These are phyloP conservation scores for Vicugna pacos DNA, from an alignment of 2,113 vertebrate species.

Conservation along the genomic window DNA sequence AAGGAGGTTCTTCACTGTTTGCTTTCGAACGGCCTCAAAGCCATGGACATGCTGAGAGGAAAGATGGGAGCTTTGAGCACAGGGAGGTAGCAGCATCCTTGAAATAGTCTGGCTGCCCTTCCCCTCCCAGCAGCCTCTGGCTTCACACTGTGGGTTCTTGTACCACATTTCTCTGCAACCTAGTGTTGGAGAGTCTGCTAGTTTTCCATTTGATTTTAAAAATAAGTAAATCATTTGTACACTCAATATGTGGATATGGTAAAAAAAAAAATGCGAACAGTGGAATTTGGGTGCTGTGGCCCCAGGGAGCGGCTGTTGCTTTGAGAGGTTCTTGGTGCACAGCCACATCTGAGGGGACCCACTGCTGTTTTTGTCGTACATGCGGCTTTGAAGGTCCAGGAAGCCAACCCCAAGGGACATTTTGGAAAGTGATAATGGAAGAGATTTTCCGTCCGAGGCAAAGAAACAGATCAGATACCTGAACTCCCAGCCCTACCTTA, in stretches of 20 bases:
- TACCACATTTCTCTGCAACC: neutral
- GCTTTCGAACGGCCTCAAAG: neutral
- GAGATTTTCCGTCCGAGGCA: neutral
- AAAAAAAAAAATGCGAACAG: neutral
- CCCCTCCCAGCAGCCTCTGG: neutral
- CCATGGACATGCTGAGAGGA: neutral
- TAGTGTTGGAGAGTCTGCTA: neutral
- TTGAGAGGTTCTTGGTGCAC: neutral
- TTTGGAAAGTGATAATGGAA: neutral
- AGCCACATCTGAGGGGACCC: accelerated
- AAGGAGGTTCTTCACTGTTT: neutral
- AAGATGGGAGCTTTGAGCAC: neutral
- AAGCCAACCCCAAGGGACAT: neutral
- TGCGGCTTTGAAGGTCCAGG: neutral
- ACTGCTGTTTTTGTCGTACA: neutral
- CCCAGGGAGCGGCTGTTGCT: neutral
- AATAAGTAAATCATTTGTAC: neutral
- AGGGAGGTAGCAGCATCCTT: neutral
- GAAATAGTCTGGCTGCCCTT: no score
- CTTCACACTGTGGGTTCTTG: no score
- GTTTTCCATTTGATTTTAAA: neutral
- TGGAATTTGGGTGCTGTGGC: neutral
- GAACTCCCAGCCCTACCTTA: neutral
- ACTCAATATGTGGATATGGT: neutral
- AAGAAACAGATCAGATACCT: conserved; percentile 16